Base-by-base conservation (phyloP, 1,140 invertebrate genomes). In the Bombyx mandarina region DNA sequence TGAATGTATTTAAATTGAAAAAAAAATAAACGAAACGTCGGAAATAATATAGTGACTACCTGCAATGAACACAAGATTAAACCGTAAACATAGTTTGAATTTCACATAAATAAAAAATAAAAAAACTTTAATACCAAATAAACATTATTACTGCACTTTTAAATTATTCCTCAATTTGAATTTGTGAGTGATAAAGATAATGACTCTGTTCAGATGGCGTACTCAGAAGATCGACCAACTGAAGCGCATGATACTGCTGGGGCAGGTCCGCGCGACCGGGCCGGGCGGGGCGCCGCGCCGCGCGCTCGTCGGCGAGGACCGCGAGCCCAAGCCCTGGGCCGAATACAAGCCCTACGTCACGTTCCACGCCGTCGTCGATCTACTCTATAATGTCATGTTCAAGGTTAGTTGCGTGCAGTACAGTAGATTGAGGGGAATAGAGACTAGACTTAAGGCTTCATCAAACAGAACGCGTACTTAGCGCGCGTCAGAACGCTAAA, bases 261-360 rank as follows among this genome's bases (percentile, higher is more conserved):
- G 93, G 5, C 97, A 99, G 68, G 91, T 92, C 26, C 90, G 97
- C 43, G 91, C 91, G 55, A 77, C 89, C 8, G 88, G 87, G 26
- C 91, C 90, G 0, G 90, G 88, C 50, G 90, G 91, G 12, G 89
- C 90, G 3, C 86, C 89, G 6, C 26, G 83, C 60, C 76, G 78
- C 45, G 56, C 75, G 50, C 63, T 88, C 47, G 43, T 78, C 10
- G 9, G 70, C 1, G 84, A 86, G 12, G 82, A 85, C 22, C 80
- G 79, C 61, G 73, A 77, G 55, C 64, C 69, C 18, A 64, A 73
- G 10, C 60, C 67, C 48, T 98, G 96, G 83, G 68, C 81, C 48
- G 92, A 95, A 12, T 98, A 98, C 81, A 97, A 97, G 83, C 93
- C 93, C 45, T 93, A 92, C 77, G 89, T 97, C 10, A 89, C 98